Percentiles rank a stretch among this genome's conserved stretches.
Evolutionary conservation across 2,797 vertebrate genomes (phyloP).

Genomic region (Gobio occitaniae): DNA sequence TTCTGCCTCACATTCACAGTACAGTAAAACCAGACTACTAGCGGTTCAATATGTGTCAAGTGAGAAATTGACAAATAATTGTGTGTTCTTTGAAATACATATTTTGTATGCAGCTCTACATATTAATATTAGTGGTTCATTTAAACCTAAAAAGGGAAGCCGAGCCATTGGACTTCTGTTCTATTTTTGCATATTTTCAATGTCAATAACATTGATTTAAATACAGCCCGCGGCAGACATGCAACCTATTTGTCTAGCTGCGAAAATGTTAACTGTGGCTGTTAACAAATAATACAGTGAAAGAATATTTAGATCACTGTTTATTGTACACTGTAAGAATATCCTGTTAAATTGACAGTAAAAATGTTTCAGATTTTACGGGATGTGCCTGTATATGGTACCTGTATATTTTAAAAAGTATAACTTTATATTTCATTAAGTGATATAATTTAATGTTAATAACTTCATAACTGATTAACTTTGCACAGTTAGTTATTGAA

Average conservation of each 20-base stretch:
- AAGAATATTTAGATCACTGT: not conserved
- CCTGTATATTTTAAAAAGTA: not conserved
- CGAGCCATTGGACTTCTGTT: not conserved
- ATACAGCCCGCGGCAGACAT: not conserved
- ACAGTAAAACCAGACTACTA: constrained; percentile 12
- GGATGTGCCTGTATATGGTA: too few species aligned
- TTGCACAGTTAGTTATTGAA: not conserved
- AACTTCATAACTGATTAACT: not conserved
- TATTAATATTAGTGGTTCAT: not conserved
- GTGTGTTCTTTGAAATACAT: not conserved
- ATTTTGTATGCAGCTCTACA: not conserved
- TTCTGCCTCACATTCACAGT: not conserved
- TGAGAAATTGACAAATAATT: not conserved
- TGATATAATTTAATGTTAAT: not conserved
- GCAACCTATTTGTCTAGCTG: not conserved
- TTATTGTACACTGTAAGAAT: not conserved
- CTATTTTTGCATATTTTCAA: constrained; percentile 16
- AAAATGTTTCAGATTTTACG: not conserved
- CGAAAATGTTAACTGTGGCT: not conserved
- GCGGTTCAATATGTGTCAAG: constrained; percentile 10
- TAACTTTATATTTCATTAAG: not conserved
- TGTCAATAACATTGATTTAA: constrained; percentile 18
- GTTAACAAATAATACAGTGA: not conserved
- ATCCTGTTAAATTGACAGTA: not conserved
- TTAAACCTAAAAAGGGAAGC: not conserved